Base-by-base conservation (phyloP, 2,797 vertebrate species). In the Yasuhikotakia modesta region DNA sequence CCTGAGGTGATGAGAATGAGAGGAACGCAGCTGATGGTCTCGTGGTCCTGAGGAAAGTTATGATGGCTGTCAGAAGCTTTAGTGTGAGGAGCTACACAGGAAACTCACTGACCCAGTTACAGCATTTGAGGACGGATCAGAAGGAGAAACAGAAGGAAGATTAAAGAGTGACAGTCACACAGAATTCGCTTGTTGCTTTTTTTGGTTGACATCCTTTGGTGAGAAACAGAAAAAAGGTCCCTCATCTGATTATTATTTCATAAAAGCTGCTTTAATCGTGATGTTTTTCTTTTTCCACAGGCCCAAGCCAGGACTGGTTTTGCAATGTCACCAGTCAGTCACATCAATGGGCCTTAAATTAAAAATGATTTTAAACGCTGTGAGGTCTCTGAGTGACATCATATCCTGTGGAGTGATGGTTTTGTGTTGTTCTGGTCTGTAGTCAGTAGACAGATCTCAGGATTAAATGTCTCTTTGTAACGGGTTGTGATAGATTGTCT, bases 81-180 rank as follows among this genome's bases (percentile, higher is more conserved):
- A 70, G 45, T 3, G 21, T 60, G 14, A 70, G 24, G 58, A 53
- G 22, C 27, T 24, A 65, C 43, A n/a, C 48, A 60, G 35, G 14
- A 32, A 79, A 39, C 76, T 76, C 46, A 80, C 70, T 83, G 81
- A 83, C 81, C 81, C 65, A 83, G 69, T 80, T 83, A 70, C 24
- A 52, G 65, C 50, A 24, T 48, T 55, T 63, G 73, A 68, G 67
- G 61, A 76, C 53, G 67, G 50, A 68, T 6, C 11, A 72, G 61
- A 57, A 55, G 66, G 58, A 61, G 50, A 65, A 43, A 50, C 21
- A 10, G 61, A 39, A 12, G 13, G 58, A 35, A 50, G 24, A 17
- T 10, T 53, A 13, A 24, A 50, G 45, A 76, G 60, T 32, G 67
- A 68, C 39, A 45, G 64, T 63, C 74, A 12, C 27, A 69, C 43